Base-by-base conservation (phyloP, 1,140 invertebrate genomes). In the Ganaspis sp. region DNA sequence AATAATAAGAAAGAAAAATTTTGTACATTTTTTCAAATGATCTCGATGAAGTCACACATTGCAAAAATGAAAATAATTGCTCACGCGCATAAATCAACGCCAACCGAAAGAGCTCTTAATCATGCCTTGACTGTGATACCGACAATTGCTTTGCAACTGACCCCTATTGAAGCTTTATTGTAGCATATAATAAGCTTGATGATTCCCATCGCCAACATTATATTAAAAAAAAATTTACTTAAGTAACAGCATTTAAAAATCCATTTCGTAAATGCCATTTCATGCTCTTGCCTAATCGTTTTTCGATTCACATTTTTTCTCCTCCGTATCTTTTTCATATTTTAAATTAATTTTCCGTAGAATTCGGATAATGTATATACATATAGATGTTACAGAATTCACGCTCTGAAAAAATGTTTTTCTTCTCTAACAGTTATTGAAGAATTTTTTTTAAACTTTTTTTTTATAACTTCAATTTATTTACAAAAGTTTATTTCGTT, bases 131-230 rank as follows among this genome's bases (percentile, higher is more conserved):
- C 81, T 86, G 81, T 83, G 73, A 79, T 82, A 85, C 75, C 53
- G 70, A 87, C 72, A 81, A 84, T 83, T 69, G 87, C 85, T 87
- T 84, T 83, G 86, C 81, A 80, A 81, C 76, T 80, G 81, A 82
- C 75, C 80, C 76, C 76, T 72, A 86, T 82, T 81, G 69, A 86
- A 86, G 83, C 86, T 88, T 87, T 77, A 86, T 79, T 81, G 84
- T 87, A 88, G 79, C 81, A 80, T 86, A 81, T 72, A 77, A 81
- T 79, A 81, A 86, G 84, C 85, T 86, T 86, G 74, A 85, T 54
- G 76, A 75, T 70, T 72, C 58, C 77, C 74, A 81, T 73, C 69
- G 76, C 77, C 78, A 71, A 40, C 42, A 76, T 73, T 74, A 49
- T 37, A 71, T 72, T 29, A 23, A 58, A 69, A 42, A 34, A 73